phyloP scores from a whole-genome alignment of 2,797 vertebrate genomes.

The Trachurus trachurus region DNA sequence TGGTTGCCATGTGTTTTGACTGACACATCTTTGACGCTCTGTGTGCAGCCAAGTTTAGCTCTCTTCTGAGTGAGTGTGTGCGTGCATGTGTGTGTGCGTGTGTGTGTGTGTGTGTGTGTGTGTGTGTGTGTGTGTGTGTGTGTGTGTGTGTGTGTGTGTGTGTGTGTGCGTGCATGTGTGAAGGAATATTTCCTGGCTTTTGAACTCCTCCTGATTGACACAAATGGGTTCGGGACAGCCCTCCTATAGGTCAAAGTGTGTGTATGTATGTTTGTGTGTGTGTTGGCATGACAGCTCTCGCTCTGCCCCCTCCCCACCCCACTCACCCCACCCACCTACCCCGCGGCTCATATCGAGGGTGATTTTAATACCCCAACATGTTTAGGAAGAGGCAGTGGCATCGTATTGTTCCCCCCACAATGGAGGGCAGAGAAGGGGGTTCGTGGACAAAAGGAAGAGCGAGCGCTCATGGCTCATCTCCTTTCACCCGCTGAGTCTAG shows the following conservation, averaged over 20 bases:
- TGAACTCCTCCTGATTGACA: slow-evolving; percentile 82
- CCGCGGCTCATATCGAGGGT: slow-evolving; percentile 75
- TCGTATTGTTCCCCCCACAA: slow-evolving; percentile 85
- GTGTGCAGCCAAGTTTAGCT: slow-evolving; percentile 80
- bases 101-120: slow-evolving; percentile 40
- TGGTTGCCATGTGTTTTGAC: slow-evolving; percentile 84
- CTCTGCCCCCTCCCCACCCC: slow-evolving; percentile 22
- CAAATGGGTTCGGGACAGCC: slow-evolving; percentile 75
- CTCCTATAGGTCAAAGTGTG: slow-evolving; percentile 73
- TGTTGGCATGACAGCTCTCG: slow-evolving; percentile 78
- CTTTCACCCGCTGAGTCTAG: slow-evolving; percentile 84
- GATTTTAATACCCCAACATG: slow-evolving; percentile 86
- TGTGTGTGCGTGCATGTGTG: slow-evolving; percentile 40
- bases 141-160: slow-evolving; percentile 37
- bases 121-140: slow-evolving; percentile 35
- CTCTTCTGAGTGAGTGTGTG: slow-evolving; percentile 37
- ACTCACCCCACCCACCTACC: no score
- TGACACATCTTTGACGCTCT: slow-evolving; percentile 78
- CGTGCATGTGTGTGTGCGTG: slow-evolving; percentile 39
- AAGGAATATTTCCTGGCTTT: slow-evolving; percentile 81
- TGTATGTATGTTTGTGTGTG: slow-evolving; percentile 54
- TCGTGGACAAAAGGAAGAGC: slow-evolving; percentile 81
- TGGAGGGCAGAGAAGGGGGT: slow-evolving; percentile 72
- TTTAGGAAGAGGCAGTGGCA: slow-evolving; percentile 89
- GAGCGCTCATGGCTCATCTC: slow-evolving; percentile 68